These are phyloP conservation scores for Andrena camellia DNA, from an alignment of 2,888 invertebrate species.

Conservation along the genomic window DNA sequence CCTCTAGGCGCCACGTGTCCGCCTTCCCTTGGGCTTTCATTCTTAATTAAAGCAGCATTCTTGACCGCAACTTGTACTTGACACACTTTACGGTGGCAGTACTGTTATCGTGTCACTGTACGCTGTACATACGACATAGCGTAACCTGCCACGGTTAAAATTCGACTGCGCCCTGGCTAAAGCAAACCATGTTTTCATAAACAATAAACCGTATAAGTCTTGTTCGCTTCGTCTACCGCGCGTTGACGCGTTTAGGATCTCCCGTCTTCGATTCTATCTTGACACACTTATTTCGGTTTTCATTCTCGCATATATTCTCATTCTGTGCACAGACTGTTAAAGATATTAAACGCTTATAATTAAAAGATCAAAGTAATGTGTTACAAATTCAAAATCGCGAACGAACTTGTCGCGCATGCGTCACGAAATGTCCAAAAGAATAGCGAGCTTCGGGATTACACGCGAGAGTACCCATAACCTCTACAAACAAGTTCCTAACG, in stretches of 20 bases:
- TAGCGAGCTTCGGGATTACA: neutral
- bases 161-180: neutral
- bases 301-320: no score
- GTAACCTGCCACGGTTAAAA: conserved; percentile 34
- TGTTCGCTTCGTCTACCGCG: no score
- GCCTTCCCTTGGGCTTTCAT: conserved; percentile 10
- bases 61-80: conserved; percentile 46
- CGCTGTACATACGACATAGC: conserved; percentile 1
- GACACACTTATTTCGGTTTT: no score
- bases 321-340: no score
- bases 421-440: conserved; percentile 3
- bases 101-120: conserved; percentile 49
- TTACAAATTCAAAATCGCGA: neutral
- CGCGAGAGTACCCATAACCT: conserved; percentile 37
- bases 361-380: neutral
- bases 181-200: neutral
- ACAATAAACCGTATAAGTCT: neutral
- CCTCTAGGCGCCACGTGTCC: neutral
- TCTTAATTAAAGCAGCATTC: conserved; percentile 43
- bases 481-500: neutral
- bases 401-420: conserved; percentile 36
- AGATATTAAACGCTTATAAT: neutral
- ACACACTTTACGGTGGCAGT: conserved; percentile 60
- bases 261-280: no score
- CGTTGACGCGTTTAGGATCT: no score